phyloP scores from a whole-genome alignment of 2,888 invertebrate species.

The Graphium colonna region DNA sequence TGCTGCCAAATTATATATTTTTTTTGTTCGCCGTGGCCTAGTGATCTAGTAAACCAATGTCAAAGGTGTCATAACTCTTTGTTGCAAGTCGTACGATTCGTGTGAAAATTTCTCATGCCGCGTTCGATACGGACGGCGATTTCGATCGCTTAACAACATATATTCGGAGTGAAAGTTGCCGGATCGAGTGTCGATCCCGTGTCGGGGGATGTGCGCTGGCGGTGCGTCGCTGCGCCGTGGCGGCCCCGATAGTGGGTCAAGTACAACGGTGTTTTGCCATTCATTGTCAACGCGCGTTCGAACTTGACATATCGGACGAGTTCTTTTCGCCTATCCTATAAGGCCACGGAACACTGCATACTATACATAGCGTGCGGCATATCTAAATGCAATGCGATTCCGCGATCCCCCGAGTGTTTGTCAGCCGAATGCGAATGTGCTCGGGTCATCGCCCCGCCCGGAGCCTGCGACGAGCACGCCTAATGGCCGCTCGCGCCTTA shows the following conservation, averaged over 20 bases:
- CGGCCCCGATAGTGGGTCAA: slow-evolving; percentile 74
- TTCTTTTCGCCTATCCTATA: slow-evolving; percentile 54
- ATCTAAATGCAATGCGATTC: slow-evolving; percentile 63
- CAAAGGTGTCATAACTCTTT: slow-evolving; percentile 54
- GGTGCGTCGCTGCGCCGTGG: slow-evolving; percentile 51
- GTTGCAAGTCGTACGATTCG: slow-evolving; percentile 10
- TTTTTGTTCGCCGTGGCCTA: slow-evolving; percentile 41
- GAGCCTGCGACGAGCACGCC: slow-evolving; percentile 51
- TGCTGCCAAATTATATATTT: slow-evolving; percentile 45
- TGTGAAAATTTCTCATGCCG: slow-evolving; percentile 19
- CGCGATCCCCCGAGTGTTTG: slow-evolving; percentile 50
- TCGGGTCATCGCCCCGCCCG: slow-evolving; percentile 43
- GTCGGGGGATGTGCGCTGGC: slow-evolving; percentile 25
- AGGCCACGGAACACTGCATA: slow-evolving; percentile 45
- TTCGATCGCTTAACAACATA: neutral
- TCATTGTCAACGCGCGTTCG: slow-evolving; percentile 72
- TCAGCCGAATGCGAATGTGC: slow-evolving; percentile 63
- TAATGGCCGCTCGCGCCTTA: slow-evolving; percentile 73
- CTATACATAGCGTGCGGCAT: slow-evolving; percentile 61
- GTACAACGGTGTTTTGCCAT: slow-evolving; percentile 78
- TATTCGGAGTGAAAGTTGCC: neutral
- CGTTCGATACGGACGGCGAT: neutral
- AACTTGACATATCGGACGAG: slow-evolving; percentile 72
- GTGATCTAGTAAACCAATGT: slow-evolving; percentile 73
- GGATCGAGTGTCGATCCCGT: neutral